These are phyloP conservation scores for Drosophila novamexicana DNA, from an alignment of 1,140 invertebrate species.

Conservation along the genomic window DNA sequence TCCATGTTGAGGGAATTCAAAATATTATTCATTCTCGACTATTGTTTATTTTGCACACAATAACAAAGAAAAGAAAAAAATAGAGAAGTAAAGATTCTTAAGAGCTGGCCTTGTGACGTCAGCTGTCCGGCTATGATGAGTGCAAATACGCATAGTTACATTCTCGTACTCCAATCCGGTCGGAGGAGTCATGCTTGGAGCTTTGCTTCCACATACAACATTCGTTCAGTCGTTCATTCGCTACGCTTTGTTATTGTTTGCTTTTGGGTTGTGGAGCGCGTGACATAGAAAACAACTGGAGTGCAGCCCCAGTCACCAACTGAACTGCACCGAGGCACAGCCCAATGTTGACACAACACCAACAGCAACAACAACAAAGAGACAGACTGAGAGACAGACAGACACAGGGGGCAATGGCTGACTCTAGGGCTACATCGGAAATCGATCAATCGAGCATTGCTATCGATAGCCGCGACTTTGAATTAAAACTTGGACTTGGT, in stretches of 20 bases:
- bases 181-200: conserved; percentile 14
- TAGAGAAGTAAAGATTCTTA: conserved; percentile 10
- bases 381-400: conserved; percentile 10
- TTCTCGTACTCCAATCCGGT: not conserved
- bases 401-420: conserved; percentile 34
- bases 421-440: conserved; percentile 18
- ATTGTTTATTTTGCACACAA: conserved; percentile 28
- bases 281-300: conserved; percentile 64
- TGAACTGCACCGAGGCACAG: conserved; percentile 9
- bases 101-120: conserved; percentile 47
- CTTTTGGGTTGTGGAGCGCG: conserved; percentile 59
- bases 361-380: conserved; percentile 17
- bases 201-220: not conserved
- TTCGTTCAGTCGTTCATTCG: conserved; percentile 13
- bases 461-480: conserved; percentile 31
- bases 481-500: conserved; percentile 18
- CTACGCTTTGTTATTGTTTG: conserved; percentile 36
- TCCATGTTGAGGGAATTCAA: not conserved
- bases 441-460: conserved; percentile 36
- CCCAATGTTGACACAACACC: conserved; percentile 41
- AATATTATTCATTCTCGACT: conserved; percentile 24
- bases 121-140: conserved; percentile 27
- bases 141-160: conserved; percentile 8
- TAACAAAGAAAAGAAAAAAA: not conserved
- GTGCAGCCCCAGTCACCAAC: conserved; percentile 47